These are phyloP conservation scores for Ceyx melanurus DNA, from an alignment of 2,113 vertebrate species.

Conservation along the genomic window DNA sequence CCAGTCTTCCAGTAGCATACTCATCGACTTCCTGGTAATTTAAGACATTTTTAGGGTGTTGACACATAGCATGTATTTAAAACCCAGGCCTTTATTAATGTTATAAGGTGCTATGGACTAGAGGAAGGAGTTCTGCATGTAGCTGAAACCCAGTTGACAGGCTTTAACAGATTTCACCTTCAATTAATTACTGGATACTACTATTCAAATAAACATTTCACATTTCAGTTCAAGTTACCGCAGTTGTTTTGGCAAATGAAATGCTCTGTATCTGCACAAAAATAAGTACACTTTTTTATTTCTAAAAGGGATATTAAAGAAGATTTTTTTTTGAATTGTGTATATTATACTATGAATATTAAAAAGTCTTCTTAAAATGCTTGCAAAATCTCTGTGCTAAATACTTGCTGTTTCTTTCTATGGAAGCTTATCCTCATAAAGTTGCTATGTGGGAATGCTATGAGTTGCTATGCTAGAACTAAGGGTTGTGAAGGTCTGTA, in stretches of 20 bases:
- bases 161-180: not conserved
- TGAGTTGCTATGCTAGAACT: not conserved
- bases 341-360: not conserved
- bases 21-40: not conserved
- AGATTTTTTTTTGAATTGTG: not conserved
- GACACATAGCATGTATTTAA: not conserved
- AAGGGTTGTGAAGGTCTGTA: not conserved
- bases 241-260: not conserved
- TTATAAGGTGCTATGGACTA: not conserved
- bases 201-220: not conserved
- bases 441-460: not conserved
- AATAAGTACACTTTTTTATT: not conserved
- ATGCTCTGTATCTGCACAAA: not conserved
- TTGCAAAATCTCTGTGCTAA: not conserved
- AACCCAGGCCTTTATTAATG: not conserved
- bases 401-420: not conserved
- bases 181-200: not conserved
- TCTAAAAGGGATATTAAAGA: not conserved
- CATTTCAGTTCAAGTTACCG: not conserved
- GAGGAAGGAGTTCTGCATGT: not conserved
- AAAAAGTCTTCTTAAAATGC: not conserved
- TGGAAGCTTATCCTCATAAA: not conserved
- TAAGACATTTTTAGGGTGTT: not conserved
- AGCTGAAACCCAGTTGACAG: not conserved
- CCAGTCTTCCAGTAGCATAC: not conserved